Evolutionary conservation across 2,113 vertebrate species (phyloP), one percentile per base, ranked within the genome.

Genomic region (Melanostigma gelatinosum): DNA sequence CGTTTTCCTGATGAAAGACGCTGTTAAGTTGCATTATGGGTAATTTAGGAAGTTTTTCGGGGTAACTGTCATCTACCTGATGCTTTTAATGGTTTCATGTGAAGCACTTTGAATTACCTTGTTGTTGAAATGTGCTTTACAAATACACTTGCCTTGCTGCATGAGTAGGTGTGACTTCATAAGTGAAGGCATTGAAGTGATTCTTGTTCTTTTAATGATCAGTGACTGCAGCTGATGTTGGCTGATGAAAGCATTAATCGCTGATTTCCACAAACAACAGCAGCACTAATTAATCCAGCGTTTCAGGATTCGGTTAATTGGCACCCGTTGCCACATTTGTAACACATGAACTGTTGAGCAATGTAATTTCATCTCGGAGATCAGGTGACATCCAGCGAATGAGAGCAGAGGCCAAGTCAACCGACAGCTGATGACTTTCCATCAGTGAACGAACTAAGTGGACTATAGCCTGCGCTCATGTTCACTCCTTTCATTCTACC

Each of bases 371-470:
- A 20, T 60, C 27, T 0, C 24, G 29, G 32, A 66, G 52, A 46
- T 54, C 11, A 13, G 66, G 44, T 61, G 79, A 73, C 62, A 62
- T 62, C 68, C 46, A 3, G 40, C 9, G 32, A 65, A 72, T 15
- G 44, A 36, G 42, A 74, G 24, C 71, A 12, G 71, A 74, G 55
- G 65, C 46, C 60, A 13, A 72, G 60, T 55, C 46, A 44, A 34
- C 55, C 34, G 46, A n/a, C 32, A 13, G 22, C 24, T 66, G 50
- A 46, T 6, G 38, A 15, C 44, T 73, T 58, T 61, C 24, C 9
- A 2, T 62, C 36, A 34, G 24, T 55, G 9, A 61, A 40, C n/a
- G 18, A 52, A 15, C 42, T 15, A 15, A 44, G 15, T 11, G 42
- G 13, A 50, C 32, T 4, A 6, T 24, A n/a, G 72, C 13, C 8